Conservation (phyloP, 2,797 vertebrate genomes). For the Microchirus variegatus region DNA sequence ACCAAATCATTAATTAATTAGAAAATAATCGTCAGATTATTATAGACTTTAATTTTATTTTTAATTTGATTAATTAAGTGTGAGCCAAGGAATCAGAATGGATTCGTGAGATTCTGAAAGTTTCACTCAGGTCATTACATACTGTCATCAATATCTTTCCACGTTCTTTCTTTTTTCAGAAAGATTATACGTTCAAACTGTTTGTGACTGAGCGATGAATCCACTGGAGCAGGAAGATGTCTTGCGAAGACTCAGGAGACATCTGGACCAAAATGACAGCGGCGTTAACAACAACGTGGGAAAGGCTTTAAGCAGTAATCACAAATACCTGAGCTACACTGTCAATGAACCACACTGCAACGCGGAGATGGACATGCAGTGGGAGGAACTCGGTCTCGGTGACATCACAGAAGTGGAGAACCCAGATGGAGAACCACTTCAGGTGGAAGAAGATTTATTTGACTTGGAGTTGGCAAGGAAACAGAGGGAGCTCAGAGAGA, state of each 20-base stretch:
- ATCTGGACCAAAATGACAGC: not conserved
- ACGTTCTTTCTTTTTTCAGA: slow-evolving; percentile 11
- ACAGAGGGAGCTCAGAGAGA: slow-evolving; percentile 32
- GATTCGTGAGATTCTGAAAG: too few species aligned
- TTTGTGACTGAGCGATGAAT: slow-evolving; percentile 45
- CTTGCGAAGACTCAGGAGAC: not conserved
- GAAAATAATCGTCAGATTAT: too few species aligned
- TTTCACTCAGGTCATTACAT: not conserved
- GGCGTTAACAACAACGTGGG: not conserved
- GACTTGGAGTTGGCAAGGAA: slow-evolving; percentile 62
- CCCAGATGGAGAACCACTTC: slow-evolving; percentile 19
- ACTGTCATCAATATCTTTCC: not conserved
- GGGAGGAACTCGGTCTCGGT: not conserved
- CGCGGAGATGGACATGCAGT: not conserved
- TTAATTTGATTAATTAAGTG: too few species aligned
- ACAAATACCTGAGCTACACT: not conserved
- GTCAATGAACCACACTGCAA: slow-evolving; percentile 2
- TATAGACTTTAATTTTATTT: too few species aligned
- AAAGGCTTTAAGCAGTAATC: not conserved
- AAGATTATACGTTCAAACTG: not conserved
- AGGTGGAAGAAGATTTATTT: not conserved
- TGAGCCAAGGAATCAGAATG: too few species aligned
- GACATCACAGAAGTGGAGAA: not conserved
- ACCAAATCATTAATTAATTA: too few species aligned
- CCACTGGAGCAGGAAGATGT: slow-evolving; percentile 16